Conservation (phyloP, 2,888 invertebrate genomes). For the Agriopis aurantiaria region DNA sequence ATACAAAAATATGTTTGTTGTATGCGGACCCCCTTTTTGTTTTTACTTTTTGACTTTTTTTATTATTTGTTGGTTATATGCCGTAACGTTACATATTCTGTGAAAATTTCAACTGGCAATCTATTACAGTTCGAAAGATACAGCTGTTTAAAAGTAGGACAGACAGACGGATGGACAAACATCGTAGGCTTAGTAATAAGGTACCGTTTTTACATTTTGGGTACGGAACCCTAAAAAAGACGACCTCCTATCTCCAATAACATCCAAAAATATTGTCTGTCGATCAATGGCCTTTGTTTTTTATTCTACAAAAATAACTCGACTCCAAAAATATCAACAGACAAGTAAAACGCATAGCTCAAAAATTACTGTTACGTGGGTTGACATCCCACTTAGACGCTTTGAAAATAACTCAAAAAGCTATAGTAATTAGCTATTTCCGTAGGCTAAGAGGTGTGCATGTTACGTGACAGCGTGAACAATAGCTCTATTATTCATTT, state of each 20-base stretch:
- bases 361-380: slow-evolving; percentile 52
- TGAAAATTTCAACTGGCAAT: too few species aligned
- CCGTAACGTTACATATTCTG: too few species aligned
- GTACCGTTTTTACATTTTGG: too few species aligned
- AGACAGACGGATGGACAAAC: too few species aligned
- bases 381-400: slow-evolving; percentile 33
- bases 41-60: too few species aligned
- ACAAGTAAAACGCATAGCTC: slow-evolving; percentile 35
- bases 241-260: not conserved
- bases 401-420: slow-evolving; percentile 37
- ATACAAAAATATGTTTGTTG: too few species aligned
- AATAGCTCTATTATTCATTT: slow-evolving; percentile 39
- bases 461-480: slow-evolving; percentile 39
- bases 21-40: too few species aligned
- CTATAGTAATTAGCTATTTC: slow-evolving; percentile 52
- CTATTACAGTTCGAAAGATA: too few species aligned
- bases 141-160: too few species aligned
- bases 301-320: slow-evolving; percentile 19
- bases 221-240: too few species aligned
- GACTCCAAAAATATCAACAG: slow-evolving; percentile 36
- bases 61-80: too few species aligned
- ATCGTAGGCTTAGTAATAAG: too few species aligned
- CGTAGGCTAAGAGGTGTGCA: slow-evolving; percentile 38
- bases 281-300: slow-evolving; percentile 19
- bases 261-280: slow-evolving; percentile 15